A percentile compares a stretch with the other conserved stretches of the same genome.
These are phyloP conservation scores for Orchestia grillus DNA, from an alignment of 1,140 invertebrate genomes.

Conservation along the genomic window DNA sequence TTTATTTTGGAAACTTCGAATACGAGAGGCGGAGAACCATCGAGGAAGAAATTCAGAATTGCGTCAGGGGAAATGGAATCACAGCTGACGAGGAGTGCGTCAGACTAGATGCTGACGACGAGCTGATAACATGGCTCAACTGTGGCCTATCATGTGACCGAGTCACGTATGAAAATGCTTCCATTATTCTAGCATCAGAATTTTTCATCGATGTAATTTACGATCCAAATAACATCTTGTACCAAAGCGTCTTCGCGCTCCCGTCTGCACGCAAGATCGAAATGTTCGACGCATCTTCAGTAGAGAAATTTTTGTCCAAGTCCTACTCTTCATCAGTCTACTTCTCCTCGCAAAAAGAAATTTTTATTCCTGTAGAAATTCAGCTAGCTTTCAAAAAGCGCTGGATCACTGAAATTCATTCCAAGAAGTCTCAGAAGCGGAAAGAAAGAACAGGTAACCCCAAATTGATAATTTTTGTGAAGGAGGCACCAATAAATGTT, in stretches of 20 bases:
- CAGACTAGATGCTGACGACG: neutral
- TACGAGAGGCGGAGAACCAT: constrained; percentile 45
- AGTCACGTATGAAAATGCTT: neutral
- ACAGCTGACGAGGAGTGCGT: neutral
- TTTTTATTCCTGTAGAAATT: neutral
- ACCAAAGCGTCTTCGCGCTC: neutral
- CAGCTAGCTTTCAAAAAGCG: neutral
- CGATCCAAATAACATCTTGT: constrained; percentile 2
- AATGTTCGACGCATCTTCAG: neutral
- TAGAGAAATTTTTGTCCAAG: neutral
- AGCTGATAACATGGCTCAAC: neutral
- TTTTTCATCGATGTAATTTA: constrained; percentile 21
- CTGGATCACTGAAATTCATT: neutral
- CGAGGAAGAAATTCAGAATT: neutral
- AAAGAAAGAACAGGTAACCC: neutral
- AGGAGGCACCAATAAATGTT: neutral
- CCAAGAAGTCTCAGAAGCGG: neutral
- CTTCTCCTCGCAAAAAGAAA: neutral
- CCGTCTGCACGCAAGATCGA: neutral
- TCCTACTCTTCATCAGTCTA: neutral
- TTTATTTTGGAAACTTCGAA: constrained; percentile 60
- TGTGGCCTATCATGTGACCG: neutral
- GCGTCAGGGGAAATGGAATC: neutral
- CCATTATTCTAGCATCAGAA: neutral
- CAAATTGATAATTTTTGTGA: constrained; percentile 27